Evolutionary conservation across 2,797 vertebrate genomes (phyloP).

Genomic region (Myotis vivesi): DNA sequence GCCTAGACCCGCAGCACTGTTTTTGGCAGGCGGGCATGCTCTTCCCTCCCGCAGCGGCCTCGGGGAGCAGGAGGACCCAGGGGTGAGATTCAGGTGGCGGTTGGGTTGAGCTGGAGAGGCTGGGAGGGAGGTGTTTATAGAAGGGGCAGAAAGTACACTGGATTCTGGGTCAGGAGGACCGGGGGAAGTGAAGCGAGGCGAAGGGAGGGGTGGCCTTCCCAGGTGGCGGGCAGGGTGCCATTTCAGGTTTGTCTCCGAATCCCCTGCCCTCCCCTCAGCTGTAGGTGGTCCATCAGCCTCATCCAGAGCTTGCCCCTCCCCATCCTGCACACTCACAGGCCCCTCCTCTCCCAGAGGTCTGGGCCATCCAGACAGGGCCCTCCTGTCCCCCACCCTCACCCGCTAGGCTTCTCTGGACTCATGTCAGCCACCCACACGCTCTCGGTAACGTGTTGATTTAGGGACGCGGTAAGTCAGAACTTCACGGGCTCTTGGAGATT

Average conservation of each 20-base stretch:
- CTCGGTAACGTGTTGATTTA: background rate
- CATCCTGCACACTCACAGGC: background rate
- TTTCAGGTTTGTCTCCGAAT: background rate
- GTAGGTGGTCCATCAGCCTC: background rate
- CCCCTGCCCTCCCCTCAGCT: too few relatives aligned
- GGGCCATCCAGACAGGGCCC: background rate
- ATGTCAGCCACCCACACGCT: rapidly evolving
- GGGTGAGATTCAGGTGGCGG: background rate
- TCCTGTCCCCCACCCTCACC: background rate
- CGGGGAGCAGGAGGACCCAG: background rate
- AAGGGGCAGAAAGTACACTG: background rate
- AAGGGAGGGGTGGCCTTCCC: background rate
- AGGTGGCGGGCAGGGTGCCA: too few relatives aligned
- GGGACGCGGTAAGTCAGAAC: background rate
- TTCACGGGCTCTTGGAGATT: background rate
- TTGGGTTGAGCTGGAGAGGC: background rate
- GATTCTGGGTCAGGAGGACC: background rate
- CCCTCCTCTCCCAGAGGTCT: background rate
- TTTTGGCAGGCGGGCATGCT: background rate
- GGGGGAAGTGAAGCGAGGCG: background rate
- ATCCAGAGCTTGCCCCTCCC: background rate
- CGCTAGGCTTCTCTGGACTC: background rate
- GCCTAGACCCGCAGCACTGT: rapidly evolving
- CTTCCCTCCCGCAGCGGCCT: too few relatives aligned
- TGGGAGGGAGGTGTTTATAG: background rate